These are phyloP conservation scores for Catonia carolina DNA, from an alignment of 2,888 invertebrate genomes.

Conservation along the genomic window DNA sequence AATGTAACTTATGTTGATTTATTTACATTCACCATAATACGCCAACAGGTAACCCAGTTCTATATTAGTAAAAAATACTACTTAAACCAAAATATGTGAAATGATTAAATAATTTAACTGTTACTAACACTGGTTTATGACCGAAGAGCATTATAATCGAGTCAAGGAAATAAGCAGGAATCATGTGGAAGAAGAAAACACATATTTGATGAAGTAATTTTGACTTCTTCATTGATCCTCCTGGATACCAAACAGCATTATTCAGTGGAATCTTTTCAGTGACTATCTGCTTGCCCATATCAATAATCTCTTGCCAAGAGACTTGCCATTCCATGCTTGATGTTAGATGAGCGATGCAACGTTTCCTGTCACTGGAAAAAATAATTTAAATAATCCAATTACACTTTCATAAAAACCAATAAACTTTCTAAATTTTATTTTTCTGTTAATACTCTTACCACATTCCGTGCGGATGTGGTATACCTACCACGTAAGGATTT, in stretches of 20 bases:
- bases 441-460: background rate
- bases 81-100: too few relatives aligned
- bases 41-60: too few relatives aligned
- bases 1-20: too few relatives aligned
- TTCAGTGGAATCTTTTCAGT: slow-evolving; percentile 77
- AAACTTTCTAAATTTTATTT: slow-evolving; percentile 23
- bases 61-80: too few relatives aligned
- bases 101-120: too few relatives aligned
- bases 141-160: slow-evolving; percentile 68
- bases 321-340: slow-evolving; percentile 63
- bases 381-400: slow-evolving; percentile 37
- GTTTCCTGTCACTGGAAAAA: slow-evolving; percentile 46
- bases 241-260: slow-evolving; percentile 78
- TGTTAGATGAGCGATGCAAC: slow-evolving; percentile 64
- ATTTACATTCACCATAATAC: too few relatives aligned
- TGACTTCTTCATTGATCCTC: slow-evolving; percentile 78
- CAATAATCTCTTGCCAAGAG: slow-evolving; percentile 85
- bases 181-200: slow-evolving; percentile 78
- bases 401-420: slow-evolving; percentile 11
- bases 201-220: slow-evolving; percentile 72
- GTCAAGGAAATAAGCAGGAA: slow-evolving; percentile 85
- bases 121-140: slow-evolving; percentile 77
- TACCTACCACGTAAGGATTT: too few relatives aligned
- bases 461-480: too few relatives aligned
- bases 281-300: slow-evolving; percentile 68